Evolutionary conservation across 2,113 vertebrate species (phyloP), one percentile per base, ranked within the genome.

Genomic region (Muntiacus muntjak): DNA sequence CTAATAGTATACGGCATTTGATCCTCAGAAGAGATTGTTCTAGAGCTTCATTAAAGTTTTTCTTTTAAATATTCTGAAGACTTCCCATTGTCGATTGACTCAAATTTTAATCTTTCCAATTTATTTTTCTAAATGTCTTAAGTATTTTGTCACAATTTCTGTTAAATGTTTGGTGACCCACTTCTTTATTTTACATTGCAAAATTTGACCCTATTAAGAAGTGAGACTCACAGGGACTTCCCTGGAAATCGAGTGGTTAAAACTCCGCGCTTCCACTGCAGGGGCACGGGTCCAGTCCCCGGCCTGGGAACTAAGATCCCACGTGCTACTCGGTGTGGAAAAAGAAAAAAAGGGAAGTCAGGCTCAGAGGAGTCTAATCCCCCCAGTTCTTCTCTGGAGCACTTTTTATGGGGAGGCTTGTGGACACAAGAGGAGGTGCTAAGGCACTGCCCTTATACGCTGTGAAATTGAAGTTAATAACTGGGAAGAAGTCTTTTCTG

Each of bases 111-210:
- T 85, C 16, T 95, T 96, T 90, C 30, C 5, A 25, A 45, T 89
- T 82, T 89, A 36, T 93, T 89, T 96, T 93, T 15, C 62, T 78
- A 85, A 79, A 85, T 89, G 47, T 64, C 25, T 23, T 47, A 47
- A 89, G 28, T 93, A 33, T 78, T 96, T 85, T 96, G 64, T 78
- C 55, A 78, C 57, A 60, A 26, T 52, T 95, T 76, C 43, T 81
- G 83, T 90, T 90, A 89, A 58, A 60, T 84, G 13, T 83, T 84
- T 74, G 25, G 7, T 19, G 14, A 78, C 57, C 82, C 9, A 40
- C 57, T 91, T 23, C 36, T 64, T 86, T 90, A 55, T 43, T 81
- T 21, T 52, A 71, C 60, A 52, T 79, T 9, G 50, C 33, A 67
- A 58, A 55, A 55, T 58, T 52, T 90, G 11, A 54, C 6, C 81